Evolutionary conservation across 2,113 vertebrate species (phyloP), one percentile per base, ranked within the genome.

Genomic region (Kryptolebias marmoratus): DNA sequence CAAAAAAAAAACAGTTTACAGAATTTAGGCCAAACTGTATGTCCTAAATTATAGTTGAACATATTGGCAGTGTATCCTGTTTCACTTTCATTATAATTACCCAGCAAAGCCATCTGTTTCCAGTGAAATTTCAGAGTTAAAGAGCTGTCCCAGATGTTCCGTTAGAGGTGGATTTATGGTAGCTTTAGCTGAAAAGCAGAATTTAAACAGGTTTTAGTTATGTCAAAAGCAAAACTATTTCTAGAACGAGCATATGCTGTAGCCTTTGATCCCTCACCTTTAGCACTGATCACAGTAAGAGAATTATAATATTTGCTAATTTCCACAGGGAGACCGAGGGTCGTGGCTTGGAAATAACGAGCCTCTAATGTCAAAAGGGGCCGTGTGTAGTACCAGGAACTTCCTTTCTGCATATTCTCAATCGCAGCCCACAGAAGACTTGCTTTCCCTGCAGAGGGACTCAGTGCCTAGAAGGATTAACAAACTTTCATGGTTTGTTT

Each of bases 251-350:
- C 0, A 1, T 13, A 1, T 22, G 15, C n/a, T 13, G 13, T 9
- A 11, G 0, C 7, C 45, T 44, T 64, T 39, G 7, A 47, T 18
- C 67, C 12, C 83, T 91, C 52, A 94, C 93, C 91, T 31, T 94
- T 94, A n/a, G 90, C 62, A 36, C 76, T 90, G 44, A 92, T 54
- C 1, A 58, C 89, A 31, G 62, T 89, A 42, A 94, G 0, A 2
- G 68, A 1, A 9, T 89, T 50, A 57, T 81, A 93, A 58, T 93
- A 93, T 91, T 94, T 94, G 89, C 90, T 93, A 15, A 94, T 93
- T 87, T 95, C 94, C 36, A 89, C 61, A 14, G 93, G 93, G 3
- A 95, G 70, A 54, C 94, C 94, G 49, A 94, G 76, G 42, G 77
- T 87, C 30, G 91, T 92, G 10, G 94, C 88, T 73, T 92, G 89